These are phyloP conservation scores for Craterocephalus amniculus DNA, from an alignment of 2,797 vertebrate genomes.

Conservation along the genomic window DNA sequence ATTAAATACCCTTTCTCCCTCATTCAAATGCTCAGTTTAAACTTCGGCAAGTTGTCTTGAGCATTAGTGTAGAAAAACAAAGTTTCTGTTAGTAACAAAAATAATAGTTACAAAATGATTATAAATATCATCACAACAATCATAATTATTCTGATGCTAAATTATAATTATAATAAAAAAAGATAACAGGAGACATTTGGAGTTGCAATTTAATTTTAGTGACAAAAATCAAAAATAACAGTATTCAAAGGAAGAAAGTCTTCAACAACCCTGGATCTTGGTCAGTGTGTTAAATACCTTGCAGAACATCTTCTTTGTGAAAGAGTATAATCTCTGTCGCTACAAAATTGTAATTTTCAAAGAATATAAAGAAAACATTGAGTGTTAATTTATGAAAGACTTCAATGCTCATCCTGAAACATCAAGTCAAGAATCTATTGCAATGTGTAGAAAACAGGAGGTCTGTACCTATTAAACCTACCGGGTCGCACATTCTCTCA, in stretches of 20 bases:
- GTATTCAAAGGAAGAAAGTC: constrained; percentile 70
- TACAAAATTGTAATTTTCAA: constrained; percentile 68
- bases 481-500: constrained; percentile 62
- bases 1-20: neutral
- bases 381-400: constrained; percentile 53
- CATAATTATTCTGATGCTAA: too few relatives aligned
- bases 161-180: neutral
- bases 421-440: constrained; percentile 57
- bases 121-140: too few relatives aligned
- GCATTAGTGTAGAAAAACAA: too few relatives aligned
- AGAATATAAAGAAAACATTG: constrained; percentile 63
- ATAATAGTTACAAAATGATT: too few relatives aligned
- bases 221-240: constrained; percentile 75
- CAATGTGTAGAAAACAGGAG: constrained; percentile 45
- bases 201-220: constrained; percentile 70
- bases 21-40: neutral
- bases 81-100: too few relatives aligned
- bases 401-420: constrained; percentile 44
- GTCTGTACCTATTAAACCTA: constrained; percentile 38
- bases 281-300: constrained; percentile 61
- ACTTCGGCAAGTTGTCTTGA: too few relatives aligned
- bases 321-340: constrained; percentile 68
- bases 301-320: constrained; percentile 47
- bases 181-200: constrained; percentile 57
- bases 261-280: constrained; percentile 70